Evolutionary conservation across 2,797 vertebrate genomes (phyloP), one percentile per base, ranked within the genome.

Genomic region (Tympanoctomys barrerae): DNA sequence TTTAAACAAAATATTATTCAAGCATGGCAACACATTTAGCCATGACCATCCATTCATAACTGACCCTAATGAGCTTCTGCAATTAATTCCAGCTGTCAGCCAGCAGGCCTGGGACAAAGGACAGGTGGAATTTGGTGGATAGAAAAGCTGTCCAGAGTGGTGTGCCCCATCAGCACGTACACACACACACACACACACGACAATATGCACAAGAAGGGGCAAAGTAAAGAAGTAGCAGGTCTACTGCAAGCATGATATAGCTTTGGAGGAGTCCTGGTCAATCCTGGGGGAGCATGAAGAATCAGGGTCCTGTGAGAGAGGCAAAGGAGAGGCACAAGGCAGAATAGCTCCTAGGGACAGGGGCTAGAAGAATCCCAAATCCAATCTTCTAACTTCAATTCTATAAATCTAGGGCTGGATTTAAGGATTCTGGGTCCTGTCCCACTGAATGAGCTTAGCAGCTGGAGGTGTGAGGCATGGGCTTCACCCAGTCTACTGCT

Each of bases 1-100:
- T 78, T 66, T 75, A 90, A 94, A 82, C 39, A 77, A 92, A 92
- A 85, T 82, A 85, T 88, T 54, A 78, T 21, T 26, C 33, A 28
- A 62, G 59, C 73, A 14, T 21, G 33, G 89, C 52, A 39, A 80
- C 21, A 64, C n/a, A 91, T n/a, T 62, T 68, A 89, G 46, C 57
- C 39, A 36, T 9, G 77, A 57, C 61, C 36, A 68, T 19, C 64
- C 62, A 70, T 42, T 49, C 62, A 57, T 1, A 36, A 39, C 42
- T 42, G 64, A 80, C 26, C 33, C 77, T 79, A 64, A 92, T 2
- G 18, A 36, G 49, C 9, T 64, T 64, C 68, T 3, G 12, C 22
- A 28, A 3, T 28, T 66, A 73, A 82, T 66, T 78, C 46, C 61
- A 62, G 54, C 75, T 54, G 49, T 21, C 10, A 71, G 31, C 70